phyloP scores from a whole-genome alignment of 2,797 vertebrate species.

The Arnoldichthys spilopterus region DNA sequence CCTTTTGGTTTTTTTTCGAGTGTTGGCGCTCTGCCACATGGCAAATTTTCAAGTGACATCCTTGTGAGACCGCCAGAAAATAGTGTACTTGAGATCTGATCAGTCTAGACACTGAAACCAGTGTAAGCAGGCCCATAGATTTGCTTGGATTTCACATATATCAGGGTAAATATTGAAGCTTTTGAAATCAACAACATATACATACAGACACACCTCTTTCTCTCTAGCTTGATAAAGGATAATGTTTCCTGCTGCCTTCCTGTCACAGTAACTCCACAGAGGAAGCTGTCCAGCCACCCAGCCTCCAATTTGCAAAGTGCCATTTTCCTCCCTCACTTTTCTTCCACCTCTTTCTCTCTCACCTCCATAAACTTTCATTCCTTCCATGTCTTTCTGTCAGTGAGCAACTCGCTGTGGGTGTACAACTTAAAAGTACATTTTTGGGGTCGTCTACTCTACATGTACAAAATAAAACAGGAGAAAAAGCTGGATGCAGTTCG shows the following conservation, averaged over 20 bases:
- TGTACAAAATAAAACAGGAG: not conserved
- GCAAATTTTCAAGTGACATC: no score
- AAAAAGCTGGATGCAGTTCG: not conserved
- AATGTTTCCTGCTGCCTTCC: conserved; percentile 36
- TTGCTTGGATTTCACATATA: not conserved
- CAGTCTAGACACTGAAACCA: no score
- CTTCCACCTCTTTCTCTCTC: not conserved
- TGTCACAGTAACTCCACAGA: conserved; percentile 9
- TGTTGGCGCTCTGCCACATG: no score
- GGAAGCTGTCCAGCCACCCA: conserved; percentile 20
- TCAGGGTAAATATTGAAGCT: not conserved
- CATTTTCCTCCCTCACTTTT: not conserved
- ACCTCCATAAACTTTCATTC: not conserved
- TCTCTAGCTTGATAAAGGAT: conserved; percentile 10
- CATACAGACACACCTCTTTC: not conserved
- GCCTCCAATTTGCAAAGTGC: not conserved
- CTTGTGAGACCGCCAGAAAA: no score
- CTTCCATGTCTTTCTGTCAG: not conserved
- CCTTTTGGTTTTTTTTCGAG: no score
- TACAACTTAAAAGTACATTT: not conserved
- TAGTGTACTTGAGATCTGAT: no score
- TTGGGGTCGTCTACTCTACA: not conserved
- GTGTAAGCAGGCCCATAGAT: no score
- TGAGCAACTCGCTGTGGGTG: not conserved
- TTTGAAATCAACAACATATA: not conserved